Base-by-base conservation (phyloP, 1,140 invertebrate genomes). In the Tetramorium simillimum region DNA sequence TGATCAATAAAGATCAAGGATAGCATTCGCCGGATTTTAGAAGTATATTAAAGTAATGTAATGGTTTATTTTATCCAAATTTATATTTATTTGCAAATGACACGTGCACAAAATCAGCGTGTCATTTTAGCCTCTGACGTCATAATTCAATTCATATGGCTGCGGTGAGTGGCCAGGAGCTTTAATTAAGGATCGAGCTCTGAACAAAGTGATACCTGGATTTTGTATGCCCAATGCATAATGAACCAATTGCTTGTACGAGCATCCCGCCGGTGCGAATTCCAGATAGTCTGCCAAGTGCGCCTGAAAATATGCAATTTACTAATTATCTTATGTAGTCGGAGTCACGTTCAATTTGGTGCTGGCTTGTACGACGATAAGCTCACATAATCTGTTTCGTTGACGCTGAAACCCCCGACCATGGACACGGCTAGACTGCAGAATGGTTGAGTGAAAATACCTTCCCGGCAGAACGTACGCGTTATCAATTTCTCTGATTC, bases 211-310 rank as follows among this genome's bases (percentile, higher is more conserved):
- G 6, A n/a, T 84, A 87, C 86, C 86, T 84, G 86, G 70, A 65
- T 85, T 76, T 10, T 56, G 56, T 53, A 76, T n/a, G 3, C 10
- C 14, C 37, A 75, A n/a, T 2, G 81, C 65, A 9, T 87, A 89
- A 56, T 89, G 88, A 56, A 89, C 12, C 21, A 89, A 69, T 73
- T 89, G 88, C 14, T 89, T 89, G 10, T 18, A 62, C 9, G 88
- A 89, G 46, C 86, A 82, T 72, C 88, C 88, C 2, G 86, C 77
- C 37, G 88, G 88, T 14, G 65, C 21, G 21, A 67, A 87, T 14
- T 62, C 53, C 7, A 87, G 2, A 33, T 65, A 84, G 5, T 53
- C 73, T 1, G 4, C 46, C 9, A 87, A 9, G 14, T 78, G 21
- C 5, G n/a, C n/a, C 88, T 89, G 33, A 53, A 86, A 72, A 60